These are phyloP conservation scores for Tyrophagus putrescentiae DNA, from an alignment of 1,140 invertebrate genomes.

Conservation along the genomic window DNA sequence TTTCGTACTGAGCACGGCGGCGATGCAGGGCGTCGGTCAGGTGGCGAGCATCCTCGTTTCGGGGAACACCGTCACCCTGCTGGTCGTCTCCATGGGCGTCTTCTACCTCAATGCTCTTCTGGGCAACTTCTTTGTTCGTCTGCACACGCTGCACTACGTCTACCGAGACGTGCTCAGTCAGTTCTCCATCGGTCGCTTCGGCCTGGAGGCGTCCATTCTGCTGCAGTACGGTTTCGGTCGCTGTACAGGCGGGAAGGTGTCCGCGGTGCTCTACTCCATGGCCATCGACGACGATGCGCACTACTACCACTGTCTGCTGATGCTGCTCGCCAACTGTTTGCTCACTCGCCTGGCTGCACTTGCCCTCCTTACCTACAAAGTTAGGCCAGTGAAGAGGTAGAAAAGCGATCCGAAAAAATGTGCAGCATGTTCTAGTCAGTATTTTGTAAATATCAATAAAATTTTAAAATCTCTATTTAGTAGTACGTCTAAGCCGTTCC, in stretches of 20 bases:
- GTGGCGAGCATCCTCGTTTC: background rate
- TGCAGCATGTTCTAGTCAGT: too few relatives aligned
- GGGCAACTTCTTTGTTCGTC: background rate
- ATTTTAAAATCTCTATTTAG: too few relatives aligned
- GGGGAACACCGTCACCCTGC: background rate
- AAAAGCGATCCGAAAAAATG: too few relatives aligned
- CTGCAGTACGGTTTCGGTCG: conserved; percentile 15
- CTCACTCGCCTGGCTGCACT: background rate
- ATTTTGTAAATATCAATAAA: too few relatives aligned
- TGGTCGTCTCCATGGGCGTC: background rate
- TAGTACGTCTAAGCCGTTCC: too few relatives aligned
- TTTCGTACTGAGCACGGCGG: background rate
- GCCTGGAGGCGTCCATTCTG: background rate
- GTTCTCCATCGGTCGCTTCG: conserved; percentile 5
- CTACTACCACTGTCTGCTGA: background rate
- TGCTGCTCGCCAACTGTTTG: conserved; percentile 3
- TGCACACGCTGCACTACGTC: background rate
- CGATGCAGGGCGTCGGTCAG: background rate
- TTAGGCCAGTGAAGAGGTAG: conserved; percentile 6
- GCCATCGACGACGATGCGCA: background rate
- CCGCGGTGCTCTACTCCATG: background rate
- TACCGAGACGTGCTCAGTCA: background rate
- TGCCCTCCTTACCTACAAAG: background rate
- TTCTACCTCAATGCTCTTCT: background rate
- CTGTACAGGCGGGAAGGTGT: conserved; percentile 1